Evolutionary conservation across 2,888 invertebrate species (phyloP).

Genomic region (Cerceris rybyensis): DNA sequence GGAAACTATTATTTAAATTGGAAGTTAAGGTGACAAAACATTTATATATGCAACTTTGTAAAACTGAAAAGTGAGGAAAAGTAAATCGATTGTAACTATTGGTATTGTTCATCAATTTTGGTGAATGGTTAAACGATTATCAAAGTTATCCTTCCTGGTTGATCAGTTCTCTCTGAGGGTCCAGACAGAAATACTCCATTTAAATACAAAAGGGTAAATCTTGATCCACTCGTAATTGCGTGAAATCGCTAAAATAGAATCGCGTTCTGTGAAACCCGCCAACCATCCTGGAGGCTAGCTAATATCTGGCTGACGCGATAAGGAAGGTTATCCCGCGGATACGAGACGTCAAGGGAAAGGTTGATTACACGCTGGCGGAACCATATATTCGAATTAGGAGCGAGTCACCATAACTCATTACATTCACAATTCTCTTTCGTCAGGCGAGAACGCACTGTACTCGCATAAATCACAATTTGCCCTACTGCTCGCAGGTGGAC

Average conservation of each 20-base stretch:
- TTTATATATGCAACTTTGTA: no score
- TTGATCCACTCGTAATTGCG: conserved; percentile 13
- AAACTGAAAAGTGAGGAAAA: no score
- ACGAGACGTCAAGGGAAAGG: conserved; percentile 39
- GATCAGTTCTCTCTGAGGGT: no score
- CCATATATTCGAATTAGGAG: conserved; percentile 66
- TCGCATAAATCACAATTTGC: conserved; percentile 67
- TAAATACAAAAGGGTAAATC: no score
- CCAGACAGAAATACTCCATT: no score
- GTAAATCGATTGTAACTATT: no score
- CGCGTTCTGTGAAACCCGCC: conserved; percentile 19
- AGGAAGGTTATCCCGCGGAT: conserved; percentile 18
- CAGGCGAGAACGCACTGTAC: conserved; percentile 47
- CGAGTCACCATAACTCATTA: conserved; percentile 63
- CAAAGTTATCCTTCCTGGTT: no score
- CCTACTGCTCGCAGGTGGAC: conserved; percentile 58
- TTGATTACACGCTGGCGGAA: conserved; percentile 57
- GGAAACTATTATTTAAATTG: no score
- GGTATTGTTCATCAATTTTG: no score
- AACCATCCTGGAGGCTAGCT: background rate
- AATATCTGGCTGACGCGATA: conserved; percentile 29
- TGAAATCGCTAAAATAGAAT: background rate
- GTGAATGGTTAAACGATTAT: no score
- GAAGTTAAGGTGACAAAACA: no score
- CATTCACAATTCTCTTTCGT: conserved; percentile 67